Conservation (phyloP, 1,140 invertebrate species). For the Pogonus chalceus region DNA sequence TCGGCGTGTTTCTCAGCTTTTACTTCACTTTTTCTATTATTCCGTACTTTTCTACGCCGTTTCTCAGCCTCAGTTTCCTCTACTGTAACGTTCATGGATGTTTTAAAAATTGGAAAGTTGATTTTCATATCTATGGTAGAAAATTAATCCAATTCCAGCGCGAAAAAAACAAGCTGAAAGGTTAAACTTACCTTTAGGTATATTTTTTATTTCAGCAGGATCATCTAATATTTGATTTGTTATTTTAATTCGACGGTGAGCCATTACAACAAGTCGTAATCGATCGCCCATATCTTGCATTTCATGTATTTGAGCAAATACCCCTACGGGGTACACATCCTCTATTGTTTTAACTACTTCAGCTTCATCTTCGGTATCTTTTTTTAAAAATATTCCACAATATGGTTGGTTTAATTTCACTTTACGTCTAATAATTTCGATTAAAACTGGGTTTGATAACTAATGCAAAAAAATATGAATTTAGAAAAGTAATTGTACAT, state of each 20-base stretch:
- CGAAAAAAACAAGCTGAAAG: background rate
- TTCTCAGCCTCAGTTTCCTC: constrained; percentile 45
- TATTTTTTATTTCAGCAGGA: constrained; percentile 34
- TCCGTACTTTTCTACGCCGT: constrained; percentile 41
- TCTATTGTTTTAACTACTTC: constrained; percentile 77
- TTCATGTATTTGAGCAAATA: constrained; percentile 97
- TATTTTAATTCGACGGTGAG: constrained; percentile 79
- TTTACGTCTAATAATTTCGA: constrained; percentile 86
- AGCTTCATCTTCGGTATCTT: constrained; percentile 78
- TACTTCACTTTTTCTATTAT: constrained; percentile 28
- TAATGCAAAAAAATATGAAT: constrained; percentile 40
- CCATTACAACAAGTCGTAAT: constrained; percentile 86
- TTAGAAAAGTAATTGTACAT: background rate
- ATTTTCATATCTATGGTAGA: constrained; percentile 40
- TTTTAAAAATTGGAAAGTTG: constrained; percentile 54
- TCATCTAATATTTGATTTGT: constrained; percentile 67
- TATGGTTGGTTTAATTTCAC: constrained; percentile 95
- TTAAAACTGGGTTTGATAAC: constrained; percentile 79
- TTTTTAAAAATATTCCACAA: constrained; percentile 94
- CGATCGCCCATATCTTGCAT: constrained; percentile 91
- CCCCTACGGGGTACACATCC: constrained; percentile 86
- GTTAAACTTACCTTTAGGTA: constrained; percentile 12
- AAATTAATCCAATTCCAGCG: background rate
- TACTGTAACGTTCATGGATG: constrained; percentile 51
- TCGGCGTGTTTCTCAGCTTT: constrained; percentile 18